These are phyloP conservation scores for Enteromius unitaeniatus DNA, from an alignment of 2,797 vertebrate genomes.

Conservation along the genomic window DNA sequence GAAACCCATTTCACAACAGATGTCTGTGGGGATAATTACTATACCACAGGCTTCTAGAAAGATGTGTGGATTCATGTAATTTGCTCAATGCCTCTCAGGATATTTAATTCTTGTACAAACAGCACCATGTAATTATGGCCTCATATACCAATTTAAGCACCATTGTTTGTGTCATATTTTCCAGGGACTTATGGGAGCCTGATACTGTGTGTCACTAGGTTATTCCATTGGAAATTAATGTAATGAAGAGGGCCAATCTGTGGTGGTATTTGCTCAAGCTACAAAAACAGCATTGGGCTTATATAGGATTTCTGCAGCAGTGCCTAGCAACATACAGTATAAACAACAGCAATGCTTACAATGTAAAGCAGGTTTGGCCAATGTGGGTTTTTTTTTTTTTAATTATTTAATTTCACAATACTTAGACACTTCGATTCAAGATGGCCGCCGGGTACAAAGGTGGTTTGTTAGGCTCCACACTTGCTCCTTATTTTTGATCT, in stretches of 20 bases:
- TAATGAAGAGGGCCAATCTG: slow-evolving; percentile 24
- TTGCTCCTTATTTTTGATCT: too few species aligned
- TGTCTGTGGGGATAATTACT: slow-evolving; percentile 41
- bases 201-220: slow-evolving; percentile 23
- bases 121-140: slow-evolving; percentile 45
- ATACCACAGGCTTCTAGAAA: slow-evolving; percentile 18
- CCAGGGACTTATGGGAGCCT: slow-evolving; percentile 24
- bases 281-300: slow-evolving; percentile 4
- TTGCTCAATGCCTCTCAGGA: slow-evolving; percentile 22
- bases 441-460: too few species aligned
- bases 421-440: too few species aligned
- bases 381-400: background rate
- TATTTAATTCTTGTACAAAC: slow-evolving; percentile 43
- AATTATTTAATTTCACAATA: background rate
- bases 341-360: background rate
- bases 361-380: background rate
- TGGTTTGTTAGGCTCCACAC: too few species aligned
- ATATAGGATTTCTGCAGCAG: background rate
- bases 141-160: slow-evolving; percentile 42
- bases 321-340: background rate
- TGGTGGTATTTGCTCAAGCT: background rate
- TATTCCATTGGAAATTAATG: slow-evolving; percentile 6
- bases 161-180: slow-evolving; percentile 45
- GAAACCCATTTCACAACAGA: slow-evolving; percentile 40
- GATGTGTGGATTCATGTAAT: slow-evolving; percentile 29